A percentile compares a stretch with the other conserved stretches of the same genome.
Conservation (phyloP, 2,888 invertebrate species). For the Electrophaes corylata region DNA sequence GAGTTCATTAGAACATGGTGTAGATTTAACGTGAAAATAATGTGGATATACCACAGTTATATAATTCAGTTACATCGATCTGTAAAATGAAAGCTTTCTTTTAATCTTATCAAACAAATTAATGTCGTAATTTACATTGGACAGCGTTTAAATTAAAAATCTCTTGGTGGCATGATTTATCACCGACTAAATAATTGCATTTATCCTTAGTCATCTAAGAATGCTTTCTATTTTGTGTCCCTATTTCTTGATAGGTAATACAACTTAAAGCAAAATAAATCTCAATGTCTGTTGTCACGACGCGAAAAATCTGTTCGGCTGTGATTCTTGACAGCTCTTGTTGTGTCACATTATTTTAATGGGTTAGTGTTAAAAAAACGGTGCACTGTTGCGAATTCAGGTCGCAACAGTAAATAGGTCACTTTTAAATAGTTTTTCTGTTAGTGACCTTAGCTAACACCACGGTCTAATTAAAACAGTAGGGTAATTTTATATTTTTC, state of each 20-base stretch:
- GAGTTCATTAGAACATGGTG: conserved; percentile 70
- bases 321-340: conserved; percentile 67
- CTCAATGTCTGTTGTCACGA: conserved; percentile 59
- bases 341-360: conserved; percentile 74
- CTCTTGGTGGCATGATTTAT: conserved; percentile 32
- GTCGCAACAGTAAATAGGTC: conserved; percentile 76
- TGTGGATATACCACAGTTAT: conserved; percentile 46
- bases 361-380: conserved; percentile 61
- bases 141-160: conserved; percentile 18
- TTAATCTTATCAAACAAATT: conserved; percentile 29
- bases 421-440: conserved; percentile 71
- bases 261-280: conserved; percentile 59
- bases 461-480: conserved; percentile 75
- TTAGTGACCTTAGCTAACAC: conserved; percentile 71
- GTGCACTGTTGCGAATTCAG: conserved; percentile 74
- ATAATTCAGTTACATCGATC: conserved; percentile 17
- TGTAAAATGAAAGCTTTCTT: conserved; percentile 22
- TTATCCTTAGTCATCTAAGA: conserved; percentile 31
- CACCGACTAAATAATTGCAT: conserved; percentile 27
- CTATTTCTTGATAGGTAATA: conserved; percentile 49
- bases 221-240: conserved; percentile 31
- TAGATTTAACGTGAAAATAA: conserved; percentile 48
- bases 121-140: conserved; percentile 26
- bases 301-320: conserved; percentile 61
- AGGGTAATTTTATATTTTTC: conserved; percentile 50